phyloP scores from a whole-genome alignment of 2,113 vertebrate genomes.

The Eidolon helvum region DNA sequence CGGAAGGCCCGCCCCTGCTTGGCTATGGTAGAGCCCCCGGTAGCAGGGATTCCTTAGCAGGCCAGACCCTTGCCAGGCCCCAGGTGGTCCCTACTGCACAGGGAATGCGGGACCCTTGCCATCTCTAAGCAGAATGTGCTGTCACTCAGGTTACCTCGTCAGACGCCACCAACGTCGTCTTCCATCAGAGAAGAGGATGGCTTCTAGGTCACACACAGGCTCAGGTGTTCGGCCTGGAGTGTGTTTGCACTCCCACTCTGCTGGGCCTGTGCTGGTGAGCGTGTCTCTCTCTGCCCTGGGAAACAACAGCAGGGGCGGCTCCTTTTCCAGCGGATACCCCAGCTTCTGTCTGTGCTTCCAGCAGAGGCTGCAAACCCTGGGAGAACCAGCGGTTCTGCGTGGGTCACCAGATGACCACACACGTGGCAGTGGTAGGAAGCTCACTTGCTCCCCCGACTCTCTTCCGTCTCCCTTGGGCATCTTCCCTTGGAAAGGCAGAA shows the following conservation, averaged over 20 bases:
- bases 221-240: conserved; percentile 72
- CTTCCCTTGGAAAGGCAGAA: background rate
- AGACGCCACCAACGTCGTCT: conserved; percentile 81
- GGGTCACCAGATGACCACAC: background rate
- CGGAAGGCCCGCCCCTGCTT: conserved; percentile 81
- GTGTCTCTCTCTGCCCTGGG: background rate
- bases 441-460: background rate
- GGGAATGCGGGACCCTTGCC: accelerated
- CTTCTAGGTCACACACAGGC: conserved; percentile 75
- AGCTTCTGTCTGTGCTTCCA: background rate
- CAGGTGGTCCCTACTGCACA: accelerated
- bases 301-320: background rate
- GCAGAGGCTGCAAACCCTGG: background rate
- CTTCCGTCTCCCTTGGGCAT: background rate
- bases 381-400: background rate
- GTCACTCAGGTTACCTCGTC: conserved; percentile 80
- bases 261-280: background rate
- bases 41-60: background rate
- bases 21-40: conserved; percentile 83
- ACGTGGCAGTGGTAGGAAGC: background rate
- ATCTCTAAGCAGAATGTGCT: background rate
- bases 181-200: conserved; percentile 76
- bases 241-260: too few relatives aligned
- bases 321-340: background rate
- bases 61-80: background rate